Conservation (phyloP, 2,797 vertebrate genomes). For the Xenops minutus region DNA sequence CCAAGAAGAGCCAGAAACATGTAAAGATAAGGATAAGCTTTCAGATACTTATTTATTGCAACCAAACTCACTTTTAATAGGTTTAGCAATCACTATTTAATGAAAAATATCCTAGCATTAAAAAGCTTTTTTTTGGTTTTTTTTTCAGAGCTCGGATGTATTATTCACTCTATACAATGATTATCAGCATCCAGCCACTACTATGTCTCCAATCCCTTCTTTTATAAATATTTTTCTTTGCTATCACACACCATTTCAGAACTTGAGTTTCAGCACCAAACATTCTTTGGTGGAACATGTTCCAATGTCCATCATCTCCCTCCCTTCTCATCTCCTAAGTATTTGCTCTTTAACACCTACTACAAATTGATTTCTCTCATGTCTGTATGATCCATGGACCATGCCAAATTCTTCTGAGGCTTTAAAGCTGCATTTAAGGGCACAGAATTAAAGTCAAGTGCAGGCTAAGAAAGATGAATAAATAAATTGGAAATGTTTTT, state of each 20-base stretch:
- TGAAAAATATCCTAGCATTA: neutral
- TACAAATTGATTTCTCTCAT: conserved; percentile 36
- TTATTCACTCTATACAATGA: neutral
- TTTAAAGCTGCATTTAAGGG: conserved; percentile 35
- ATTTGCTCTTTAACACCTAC: neutral
- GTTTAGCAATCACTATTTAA: neutral
- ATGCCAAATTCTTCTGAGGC: conserved; percentile 35
- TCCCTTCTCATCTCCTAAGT: neutral
- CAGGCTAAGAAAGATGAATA: neutral
- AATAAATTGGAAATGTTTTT: neutral
- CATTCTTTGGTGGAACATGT: neutral
- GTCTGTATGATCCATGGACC: conserved; percentile 8
- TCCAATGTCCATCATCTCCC: neutral
- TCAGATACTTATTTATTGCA: neutral
- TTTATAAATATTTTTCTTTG: neutral
- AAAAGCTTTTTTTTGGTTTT: neutral
- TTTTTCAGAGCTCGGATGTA: neutral
- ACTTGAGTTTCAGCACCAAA: conserved; percentile 13
- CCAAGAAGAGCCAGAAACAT: neutral
- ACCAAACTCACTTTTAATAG: neutral
- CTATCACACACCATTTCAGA: neutral
- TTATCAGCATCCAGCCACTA: neutral
- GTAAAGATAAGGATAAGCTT: neutral
- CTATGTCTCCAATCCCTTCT: neutral
- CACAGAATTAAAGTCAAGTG: conserved; percentile 1